These are phyloP conservation scores for Himalopsyche kuldschensis DNA, from an alignment of 2,888 invertebrate species.

Conservation along the genomic window DNA sequence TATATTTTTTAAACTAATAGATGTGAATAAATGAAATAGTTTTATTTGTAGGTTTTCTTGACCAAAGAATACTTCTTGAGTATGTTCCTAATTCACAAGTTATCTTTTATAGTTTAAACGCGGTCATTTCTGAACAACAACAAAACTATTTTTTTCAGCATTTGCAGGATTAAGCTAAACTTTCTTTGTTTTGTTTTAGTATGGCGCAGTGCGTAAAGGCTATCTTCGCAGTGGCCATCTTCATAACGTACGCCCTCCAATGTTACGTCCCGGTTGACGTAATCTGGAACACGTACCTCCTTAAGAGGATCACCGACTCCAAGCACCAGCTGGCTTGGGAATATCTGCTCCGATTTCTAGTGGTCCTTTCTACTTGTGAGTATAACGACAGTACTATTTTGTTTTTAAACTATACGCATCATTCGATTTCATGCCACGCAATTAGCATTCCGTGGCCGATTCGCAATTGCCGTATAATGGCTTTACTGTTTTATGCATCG, in stretches of 20 bases:
- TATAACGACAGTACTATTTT: conserved; percentile 24
- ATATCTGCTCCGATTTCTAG: conserved; percentile 47
- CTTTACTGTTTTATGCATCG: too few relatives aligned
- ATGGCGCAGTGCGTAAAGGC: conserved; percentile 60
- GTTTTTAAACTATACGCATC: not conserved
- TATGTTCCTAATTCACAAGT: not conserved
- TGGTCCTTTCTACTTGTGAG: conserved; percentile 52
- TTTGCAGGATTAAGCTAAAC: not conserved
- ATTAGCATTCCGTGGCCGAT: too few relatives aligned
- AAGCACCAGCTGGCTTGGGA: conserved; percentile 44
- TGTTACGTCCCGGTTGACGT: conserved; percentile 80
- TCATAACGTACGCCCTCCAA: conserved; percentile 77
- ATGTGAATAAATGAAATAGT: too few relatives aligned
- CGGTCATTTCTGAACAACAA: not conserved
- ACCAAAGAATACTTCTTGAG: too few relatives aligned
- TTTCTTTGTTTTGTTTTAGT: conserved; percentile 45
- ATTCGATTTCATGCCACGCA: too few relatives aligned
- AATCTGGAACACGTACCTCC: conserved; percentile 61
- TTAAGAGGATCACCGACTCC: conserved; percentile 45
- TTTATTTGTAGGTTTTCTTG: too few relatives aligned
- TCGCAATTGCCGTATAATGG: too few relatives aligned
- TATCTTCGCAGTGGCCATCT: conserved; percentile 66
- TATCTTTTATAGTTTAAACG: not conserved
- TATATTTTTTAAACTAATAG: too few relatives aligned
- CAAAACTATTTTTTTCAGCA: not conserved